phyloP scores from a whole-genome alignment of 2,888 invertebrate species.

The Noctua janthina region DNA sequence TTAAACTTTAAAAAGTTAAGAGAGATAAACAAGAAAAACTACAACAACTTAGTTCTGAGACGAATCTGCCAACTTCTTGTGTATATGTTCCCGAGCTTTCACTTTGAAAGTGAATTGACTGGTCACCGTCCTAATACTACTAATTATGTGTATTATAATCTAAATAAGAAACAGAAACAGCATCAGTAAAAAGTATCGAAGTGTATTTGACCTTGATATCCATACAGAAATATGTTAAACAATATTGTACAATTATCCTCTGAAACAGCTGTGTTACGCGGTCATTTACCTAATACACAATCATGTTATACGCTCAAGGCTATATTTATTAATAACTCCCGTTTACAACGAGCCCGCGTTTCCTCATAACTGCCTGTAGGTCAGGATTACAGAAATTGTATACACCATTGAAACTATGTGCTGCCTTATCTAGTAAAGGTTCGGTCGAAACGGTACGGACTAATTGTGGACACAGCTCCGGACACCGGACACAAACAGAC shows the following conservation, averaged over 20 bases:
- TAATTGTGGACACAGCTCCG: no score
- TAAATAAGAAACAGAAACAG: not conserved
- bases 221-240: not conserved
- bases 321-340: not conserved
- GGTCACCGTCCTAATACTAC: no score
- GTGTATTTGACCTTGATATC: not conserved
- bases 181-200: not conserved
- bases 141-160: not conserved
- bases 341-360: not conserved
- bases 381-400: constrained; percentile 1
- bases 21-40: no score
- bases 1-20: no score
- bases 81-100: no score
- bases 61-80: no score
- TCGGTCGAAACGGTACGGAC: no score
- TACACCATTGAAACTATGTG: no score
- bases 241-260: not conserved
- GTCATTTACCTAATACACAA: not conserved
- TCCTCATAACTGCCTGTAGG: not conserved
- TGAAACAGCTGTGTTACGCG: not conserved
- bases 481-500: no score
- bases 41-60: no score
- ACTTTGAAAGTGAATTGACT: no score
- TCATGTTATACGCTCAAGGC: not conserved
- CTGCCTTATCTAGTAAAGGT: no score